Conservation (phyloP, 2,113 vertebrate genomes). For the Indri indri region DNA sequence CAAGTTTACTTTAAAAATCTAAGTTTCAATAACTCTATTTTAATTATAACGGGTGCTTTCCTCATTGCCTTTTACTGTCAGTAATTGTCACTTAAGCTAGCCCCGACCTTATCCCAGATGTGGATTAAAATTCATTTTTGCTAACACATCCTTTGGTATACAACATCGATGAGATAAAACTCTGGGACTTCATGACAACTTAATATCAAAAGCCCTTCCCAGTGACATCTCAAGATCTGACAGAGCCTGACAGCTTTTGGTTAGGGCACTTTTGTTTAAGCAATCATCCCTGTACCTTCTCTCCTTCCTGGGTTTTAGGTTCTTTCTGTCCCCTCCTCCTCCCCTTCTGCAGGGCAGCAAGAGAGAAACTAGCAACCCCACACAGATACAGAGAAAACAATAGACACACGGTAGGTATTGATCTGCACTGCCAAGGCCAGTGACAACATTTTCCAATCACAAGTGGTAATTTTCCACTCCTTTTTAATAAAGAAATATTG, state of each 20-base stretch:
- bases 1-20: conserved; percentile 4
- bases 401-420: background rate
- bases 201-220: background rate
- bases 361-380: background rate
- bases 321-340: background rate
- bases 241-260: background rate
- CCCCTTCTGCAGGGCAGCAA: background rate
- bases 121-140: background rate
- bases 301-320: background rate
- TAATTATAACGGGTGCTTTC: background rate
- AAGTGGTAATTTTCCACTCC: background rate
- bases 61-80: background rate
- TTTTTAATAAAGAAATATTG: background rate
- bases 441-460: background rate
- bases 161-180: background rate
- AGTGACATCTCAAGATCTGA: background rate
- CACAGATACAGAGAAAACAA: background rate
- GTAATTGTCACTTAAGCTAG: background rate
- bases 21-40: background rate
- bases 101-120: background rate
- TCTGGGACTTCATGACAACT: background rate
- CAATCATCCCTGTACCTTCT: background rate
- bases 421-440: background rate
- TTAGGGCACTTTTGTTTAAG: background rate
- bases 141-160: background rate